Evolutionary conservation across 2,797 vertebrate species (phyloP), one percentile per base, ranked within the genome.

Genomic region (Erethizon dorsatum): DNA sequence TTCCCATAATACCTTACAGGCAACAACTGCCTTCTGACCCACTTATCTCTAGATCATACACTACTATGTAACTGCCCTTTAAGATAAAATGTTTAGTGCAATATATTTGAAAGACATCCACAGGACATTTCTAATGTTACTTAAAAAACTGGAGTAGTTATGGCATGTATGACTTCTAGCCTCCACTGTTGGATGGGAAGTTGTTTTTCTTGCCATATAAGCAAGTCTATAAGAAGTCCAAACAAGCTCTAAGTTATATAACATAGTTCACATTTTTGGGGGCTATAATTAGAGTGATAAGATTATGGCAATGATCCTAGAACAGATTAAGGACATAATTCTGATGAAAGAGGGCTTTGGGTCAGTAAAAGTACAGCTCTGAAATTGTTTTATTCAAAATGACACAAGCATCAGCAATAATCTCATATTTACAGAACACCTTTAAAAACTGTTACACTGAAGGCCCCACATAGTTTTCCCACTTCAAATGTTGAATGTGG

Each of bases 241-340:
- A 99, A 98, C 97, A 99, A 98, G 98, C 98, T 98, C 97, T 96
- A 97, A 95, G 98, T 99, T 99, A 99, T 98, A 99, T 99, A 99
- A 99, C 98, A 98, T 98, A 99, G 98, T 99, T 99, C 98, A 97
- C 98, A 99, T 99, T 99, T 99, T 99, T 98, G 71, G 98, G 98
- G 90, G 98, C 96, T 98, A 98, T 99, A 99, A 99, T 99, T 99
- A 99, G 98, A 99, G 98, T 12, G 98, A 99, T 99, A 99, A 99
- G 99, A 99, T 99, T 98, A 99, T 98, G 96, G 98, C 99, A 98
- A 95, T 96, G 99, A 99, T 99, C 99, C 99, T 99, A 98, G 98
- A 98, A 99, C 98, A 98, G 99, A 99, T 99, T 99, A 99, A 98
- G 98, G 33, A 14, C 91, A 97, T 92, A 98, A 97, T 90, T 95